Conservation (phyloP, 2,797 vertebrate species). For the Brachyalestes nurse region DNA sequence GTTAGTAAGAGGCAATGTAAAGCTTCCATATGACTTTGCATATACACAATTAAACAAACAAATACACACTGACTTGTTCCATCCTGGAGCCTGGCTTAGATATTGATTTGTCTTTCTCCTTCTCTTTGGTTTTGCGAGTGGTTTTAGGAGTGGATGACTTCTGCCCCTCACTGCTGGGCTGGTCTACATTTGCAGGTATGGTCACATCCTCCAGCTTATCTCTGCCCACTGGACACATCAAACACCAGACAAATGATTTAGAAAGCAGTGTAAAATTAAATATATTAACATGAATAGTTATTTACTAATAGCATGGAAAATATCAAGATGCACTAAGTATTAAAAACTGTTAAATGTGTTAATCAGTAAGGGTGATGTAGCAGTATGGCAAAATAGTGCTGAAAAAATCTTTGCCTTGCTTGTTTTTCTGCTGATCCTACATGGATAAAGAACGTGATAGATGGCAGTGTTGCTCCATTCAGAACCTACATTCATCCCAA, state of each 20-base stretch:
- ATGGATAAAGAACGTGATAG: conserved; percentile 65
- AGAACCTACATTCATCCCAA: not conserved
- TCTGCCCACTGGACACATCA: conserved; percentile 48
- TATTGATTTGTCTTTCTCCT: conserved; percentile 72
- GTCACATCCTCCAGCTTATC: conserved; percentile 72
- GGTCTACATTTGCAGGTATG: conserved; percentile 53
- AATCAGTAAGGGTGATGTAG: not conserved
- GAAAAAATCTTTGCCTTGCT: not conserved
- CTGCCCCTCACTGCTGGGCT: conserved; percentile 63
- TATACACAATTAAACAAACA: conserved; percentile 22
- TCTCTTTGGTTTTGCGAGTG: conserved; percentile 76
- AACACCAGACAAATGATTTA: not conserved
- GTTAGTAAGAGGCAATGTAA: conserved; percentile 4
- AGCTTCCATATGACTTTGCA: conserved; percentile 24
- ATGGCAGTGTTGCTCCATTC: conserved; percentile 79
- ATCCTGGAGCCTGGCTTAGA: conserved; percentile 69
- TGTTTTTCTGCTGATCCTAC: not conserved
- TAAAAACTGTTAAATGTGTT: not conserved
- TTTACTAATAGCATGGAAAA: not conserved
- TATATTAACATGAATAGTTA: not conserved
- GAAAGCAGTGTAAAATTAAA: not conserved
- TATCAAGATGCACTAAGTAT: not conserved
- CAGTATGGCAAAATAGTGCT: not conserved
- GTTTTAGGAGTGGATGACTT: conserved; percentile 74
- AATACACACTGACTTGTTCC: conserved; percentile 65